phyloP scores from a whole-genome alignment of 92 coral and sea anemone genomes.

The Epizoanthus rinbou region DNA sequence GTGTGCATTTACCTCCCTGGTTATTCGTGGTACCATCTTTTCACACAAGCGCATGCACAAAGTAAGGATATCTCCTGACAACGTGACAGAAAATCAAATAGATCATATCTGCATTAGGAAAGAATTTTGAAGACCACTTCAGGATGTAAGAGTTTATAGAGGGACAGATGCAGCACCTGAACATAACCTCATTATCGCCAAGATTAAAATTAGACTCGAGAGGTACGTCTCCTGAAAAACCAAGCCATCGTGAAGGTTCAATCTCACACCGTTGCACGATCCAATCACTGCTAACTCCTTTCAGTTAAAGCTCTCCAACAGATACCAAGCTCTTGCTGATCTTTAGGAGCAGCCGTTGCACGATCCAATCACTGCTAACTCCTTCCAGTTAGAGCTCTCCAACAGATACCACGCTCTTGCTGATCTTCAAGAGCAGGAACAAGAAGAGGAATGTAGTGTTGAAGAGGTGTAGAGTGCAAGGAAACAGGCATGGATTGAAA shows the following conservation, averaged over 20 bases:
- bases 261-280: too few species aligned
- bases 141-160: not conserved
- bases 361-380: too few species aligned
- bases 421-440: not conserved
- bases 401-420: not conserved
- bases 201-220: too few species aligned
- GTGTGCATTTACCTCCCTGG: constrained; percentile 8
- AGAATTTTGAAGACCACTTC: not conserved
- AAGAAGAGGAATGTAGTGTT: not conserved
- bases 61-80: constrained; percentile 8
- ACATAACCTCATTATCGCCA: not conserved
- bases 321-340: not conserved
- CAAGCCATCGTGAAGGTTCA: too few species aligned
- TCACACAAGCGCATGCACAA: not conserved
- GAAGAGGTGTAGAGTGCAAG: constrained; percentile 1
- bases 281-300: too few species aligned
- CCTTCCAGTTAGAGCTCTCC: too few species aligned
- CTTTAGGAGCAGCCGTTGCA: not conserved
- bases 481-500: constrained; percentile 23
- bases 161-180: not conserved
- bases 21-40: constrained; percentile 11
- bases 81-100: not conserved
- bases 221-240: too few species aligned
- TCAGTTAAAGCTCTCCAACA: too few species aligned
- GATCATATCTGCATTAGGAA: constrained; percentile 2